Conservation (phyloP, 2,888 invertebrate species). For the Meandrusa payeni region DNA sequence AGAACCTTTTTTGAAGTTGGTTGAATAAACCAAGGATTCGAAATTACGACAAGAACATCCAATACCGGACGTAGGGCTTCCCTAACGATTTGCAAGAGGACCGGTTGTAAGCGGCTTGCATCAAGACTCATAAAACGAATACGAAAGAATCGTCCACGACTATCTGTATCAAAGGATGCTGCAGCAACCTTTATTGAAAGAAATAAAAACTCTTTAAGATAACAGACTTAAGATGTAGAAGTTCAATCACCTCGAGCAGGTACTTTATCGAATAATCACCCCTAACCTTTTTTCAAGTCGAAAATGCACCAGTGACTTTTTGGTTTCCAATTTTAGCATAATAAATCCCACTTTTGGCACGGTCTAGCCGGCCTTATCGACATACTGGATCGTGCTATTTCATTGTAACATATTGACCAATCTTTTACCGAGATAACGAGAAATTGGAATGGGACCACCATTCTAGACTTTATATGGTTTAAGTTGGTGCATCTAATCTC, state of each 20-base stretch:
- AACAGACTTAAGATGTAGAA: not conserved
- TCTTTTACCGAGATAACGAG: constrained; percentile 59
- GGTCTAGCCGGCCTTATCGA: constrained; percentile 45
- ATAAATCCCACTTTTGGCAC: constrained; percentile 64
- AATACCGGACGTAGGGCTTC: no score
- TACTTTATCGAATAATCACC: constrained; percentile 13
- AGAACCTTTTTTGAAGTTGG: no score
- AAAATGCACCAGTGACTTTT: constrained; percentile 38
- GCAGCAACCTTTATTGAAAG: not conserved
- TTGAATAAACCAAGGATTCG: no score
- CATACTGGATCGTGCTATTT: constrained; percentile 44
- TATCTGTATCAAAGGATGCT: no score
- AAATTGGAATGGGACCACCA: constrained; percentile 33
- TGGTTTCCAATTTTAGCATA: constrained; percentile 51
- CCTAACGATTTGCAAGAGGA: no score
- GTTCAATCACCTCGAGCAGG: constrained; percentile 7
- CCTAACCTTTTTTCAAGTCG: constrained; percentile 19
- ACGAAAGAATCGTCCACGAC: no score
- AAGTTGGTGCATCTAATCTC: constrained; percentile 9
- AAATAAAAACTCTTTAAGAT: not conserved
- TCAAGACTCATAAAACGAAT: no score
- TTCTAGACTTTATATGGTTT: constrained; percentile 12
- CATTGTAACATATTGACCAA: constrained; percentile 46
- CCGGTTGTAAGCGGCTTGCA: no score
- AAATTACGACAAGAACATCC: no score